Conservation (phyloP, 2,797 vertebrate species). For the Balearica regulorum region DNA sequence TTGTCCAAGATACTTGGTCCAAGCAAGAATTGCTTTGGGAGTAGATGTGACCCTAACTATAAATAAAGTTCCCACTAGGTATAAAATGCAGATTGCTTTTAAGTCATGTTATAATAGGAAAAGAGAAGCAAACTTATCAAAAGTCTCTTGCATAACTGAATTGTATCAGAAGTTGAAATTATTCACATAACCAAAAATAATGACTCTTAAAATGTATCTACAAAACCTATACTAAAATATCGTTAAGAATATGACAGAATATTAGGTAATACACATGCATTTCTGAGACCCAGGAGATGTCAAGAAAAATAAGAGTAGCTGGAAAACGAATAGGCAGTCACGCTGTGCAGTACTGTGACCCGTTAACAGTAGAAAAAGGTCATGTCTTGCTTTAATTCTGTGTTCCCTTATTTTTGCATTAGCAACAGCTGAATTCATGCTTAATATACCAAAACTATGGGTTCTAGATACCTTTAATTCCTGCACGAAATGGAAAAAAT, state of each 20-base stretch:
- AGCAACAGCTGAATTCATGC: neutral
- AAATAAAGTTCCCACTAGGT: neutral
- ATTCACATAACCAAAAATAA: neutral
- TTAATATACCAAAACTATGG: neutral
- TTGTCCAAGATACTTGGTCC: neutral
- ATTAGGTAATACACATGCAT: neutral
- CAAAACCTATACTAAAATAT: neutral
- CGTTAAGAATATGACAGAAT: neutral
- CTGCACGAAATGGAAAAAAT: neutral
- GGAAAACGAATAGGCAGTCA: neutral
- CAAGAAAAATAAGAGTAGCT: neutral
- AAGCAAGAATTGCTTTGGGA: neutral
- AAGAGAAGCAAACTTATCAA: neutral
- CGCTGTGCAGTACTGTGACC: neutral
- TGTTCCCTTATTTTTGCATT: neutral
- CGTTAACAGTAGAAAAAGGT: neutral
- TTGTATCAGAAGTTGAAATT: neutral
- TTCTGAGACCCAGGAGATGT: neutral
- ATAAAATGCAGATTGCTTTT: neutral
- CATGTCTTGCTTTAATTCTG: neutral
- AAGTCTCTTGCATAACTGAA: neutral
- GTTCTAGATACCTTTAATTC: neutral
- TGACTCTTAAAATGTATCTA: neutral
- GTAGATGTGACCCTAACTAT: neutral
- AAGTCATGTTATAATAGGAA: neutral